Percentiles rank a stretch among this genome's conserved stretches.
These are phyloP conservation scores for Ceratitis capitata DNA, from an alignment of 1,140 invertebrate genomes.

Conservation along the genomic window DNA sequence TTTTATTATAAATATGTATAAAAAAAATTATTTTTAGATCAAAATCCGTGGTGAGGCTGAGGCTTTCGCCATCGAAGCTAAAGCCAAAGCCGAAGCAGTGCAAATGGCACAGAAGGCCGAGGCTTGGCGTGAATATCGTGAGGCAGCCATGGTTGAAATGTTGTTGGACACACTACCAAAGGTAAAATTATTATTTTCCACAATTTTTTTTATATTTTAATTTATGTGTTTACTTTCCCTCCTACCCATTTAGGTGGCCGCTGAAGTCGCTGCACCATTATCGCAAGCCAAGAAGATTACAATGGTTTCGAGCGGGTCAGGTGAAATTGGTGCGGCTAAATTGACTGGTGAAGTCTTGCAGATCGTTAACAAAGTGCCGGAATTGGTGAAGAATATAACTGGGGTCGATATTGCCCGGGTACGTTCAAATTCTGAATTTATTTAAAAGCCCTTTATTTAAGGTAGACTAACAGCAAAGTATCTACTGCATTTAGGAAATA, in stretches of 20 bases:
- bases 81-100: conserved; percentile 94
- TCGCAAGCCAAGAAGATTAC: conserved; percentile 93
- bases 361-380: conserved; percentile 90
- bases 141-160: conserved; percentile 98
- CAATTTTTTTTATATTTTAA: background rate
- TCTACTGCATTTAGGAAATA: background rate
- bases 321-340: conserved; percentile 91
- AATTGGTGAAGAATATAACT: conserved; percentile 88
- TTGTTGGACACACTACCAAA: conserved; percentile 95
- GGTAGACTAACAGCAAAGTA: background rate
- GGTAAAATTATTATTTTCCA: too few species aligned
- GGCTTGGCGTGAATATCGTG: conserved; percentile 95
- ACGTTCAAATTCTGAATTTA: conserved; percentile 66
- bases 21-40: conserved; percentile 46
- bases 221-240: conserved; percentile 24
- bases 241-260: conserved; percentile 91
- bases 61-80: conserved; percentile 92
- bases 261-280: conserved; percentile 93
- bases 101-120: conserved; percentile 97
- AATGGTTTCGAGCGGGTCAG: conserved; percentile 93
- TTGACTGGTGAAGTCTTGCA: conserved; percentile 91
- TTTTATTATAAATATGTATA: conserved; percentile 13
- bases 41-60: conserved; percentile 85
- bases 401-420: conserved; percentile 92
- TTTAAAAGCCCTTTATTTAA: conserved; percentile 50